Percentiles rank a stretch among this genome's conserved stretches.
phyloP scores from a whole-genome alignment of 2,888 invertebrate species.

The Phaedon cochleariae region DNA sequence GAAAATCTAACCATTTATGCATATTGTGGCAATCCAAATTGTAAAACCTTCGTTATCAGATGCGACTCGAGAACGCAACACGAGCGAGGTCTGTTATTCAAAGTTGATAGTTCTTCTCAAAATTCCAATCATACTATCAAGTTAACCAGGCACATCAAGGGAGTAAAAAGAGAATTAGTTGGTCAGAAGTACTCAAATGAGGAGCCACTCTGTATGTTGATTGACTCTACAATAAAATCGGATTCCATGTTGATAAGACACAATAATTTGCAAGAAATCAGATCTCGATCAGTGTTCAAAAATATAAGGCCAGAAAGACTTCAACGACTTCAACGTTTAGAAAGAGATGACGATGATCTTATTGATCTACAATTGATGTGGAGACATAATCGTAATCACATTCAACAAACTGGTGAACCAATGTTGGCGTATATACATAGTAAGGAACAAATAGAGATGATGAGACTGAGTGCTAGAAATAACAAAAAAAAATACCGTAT shows the following conservation, averaged over 20 bases:
- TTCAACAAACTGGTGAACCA: slow-evolving; percentile 18
- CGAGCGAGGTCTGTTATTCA: neutral
- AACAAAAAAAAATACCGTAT: slow-evolving; percentile 1
- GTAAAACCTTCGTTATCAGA: slow-evolving; percentile 3
- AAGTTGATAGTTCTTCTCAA: neutral
- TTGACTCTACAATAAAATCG: slow-evolving; percentile 14
- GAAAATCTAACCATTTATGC: slow-evolving; percentile 2
- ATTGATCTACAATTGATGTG: slow-evolving; percentile 17
- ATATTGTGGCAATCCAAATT: neutral
- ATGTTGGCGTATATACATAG: slow-evolving; percentile 7
- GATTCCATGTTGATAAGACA: neutral
- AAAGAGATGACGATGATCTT: slow-evolving; percentile 16
- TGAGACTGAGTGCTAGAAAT: neutral
- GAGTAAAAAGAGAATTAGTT: slow-evolving; percentile 2
- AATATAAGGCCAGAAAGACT: slow-evolving; percentile 13
- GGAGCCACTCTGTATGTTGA: slow-evolving; percentile 3
- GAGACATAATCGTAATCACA: slow-evolving; percentile 12
- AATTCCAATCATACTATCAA: neutral
- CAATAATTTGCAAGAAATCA: slow-evolving; percentile 9
- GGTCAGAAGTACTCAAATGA: slow-evolving; percentile 9
- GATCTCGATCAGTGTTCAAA: slow-evolving; percentile 8
- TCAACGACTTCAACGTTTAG: neutral
- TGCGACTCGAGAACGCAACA: neutral
- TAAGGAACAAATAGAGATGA: slow-evolving; percentile 11
- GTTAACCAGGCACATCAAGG: slow-evolving; percentile 2